phyloP scores from a whole-genome alignment of 2,113 vertebrate species.

The Anolis carolinensis region DNA sequence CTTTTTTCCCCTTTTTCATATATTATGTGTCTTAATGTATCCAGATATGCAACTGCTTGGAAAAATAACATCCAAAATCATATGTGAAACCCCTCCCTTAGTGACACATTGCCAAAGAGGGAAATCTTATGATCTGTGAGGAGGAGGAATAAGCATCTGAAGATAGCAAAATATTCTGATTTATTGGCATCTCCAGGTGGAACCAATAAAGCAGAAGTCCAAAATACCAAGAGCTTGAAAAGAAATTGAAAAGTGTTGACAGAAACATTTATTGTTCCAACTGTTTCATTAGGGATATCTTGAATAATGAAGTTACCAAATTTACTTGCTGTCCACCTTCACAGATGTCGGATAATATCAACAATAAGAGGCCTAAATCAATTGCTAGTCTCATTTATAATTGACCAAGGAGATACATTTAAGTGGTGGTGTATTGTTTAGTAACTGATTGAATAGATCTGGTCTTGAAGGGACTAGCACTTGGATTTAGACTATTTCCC shows the following conservation, averaged over 20 bases:
- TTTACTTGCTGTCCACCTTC: too few relatives aligned
- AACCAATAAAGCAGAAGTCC: background rate
- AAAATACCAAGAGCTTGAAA: background rate
- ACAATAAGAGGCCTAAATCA: too few relatives aligned
- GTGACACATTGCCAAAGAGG: slow-evolving; percentile 7
- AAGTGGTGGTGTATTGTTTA: too few relatives aligned
- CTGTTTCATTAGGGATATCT: background rate
- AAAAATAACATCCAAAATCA: background rate
- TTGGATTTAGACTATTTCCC: background rate
- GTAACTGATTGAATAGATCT: too few relatives aligned
- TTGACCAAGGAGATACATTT: too few relatives aligned
- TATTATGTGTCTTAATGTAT: background rate
- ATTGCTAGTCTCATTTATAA: too few relatives aligned
- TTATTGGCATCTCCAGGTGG: background rate
- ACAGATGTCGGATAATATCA: too few relatives aligned
- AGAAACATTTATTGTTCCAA: background rate
- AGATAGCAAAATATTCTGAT: background rate
- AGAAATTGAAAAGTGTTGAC: background rate
- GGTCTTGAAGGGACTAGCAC: too few relatives aligned
- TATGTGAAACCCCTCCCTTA: background rate
- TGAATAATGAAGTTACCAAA: too few relatives aligned
- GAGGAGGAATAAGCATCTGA: background rate
- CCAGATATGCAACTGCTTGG: background rate
- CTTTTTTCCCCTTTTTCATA: background rate
- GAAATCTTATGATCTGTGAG: background rate